phyloP scores from a whole-genome alignment of 2,888 invertebrate species.

The Cephus nigrinus region DNA sequence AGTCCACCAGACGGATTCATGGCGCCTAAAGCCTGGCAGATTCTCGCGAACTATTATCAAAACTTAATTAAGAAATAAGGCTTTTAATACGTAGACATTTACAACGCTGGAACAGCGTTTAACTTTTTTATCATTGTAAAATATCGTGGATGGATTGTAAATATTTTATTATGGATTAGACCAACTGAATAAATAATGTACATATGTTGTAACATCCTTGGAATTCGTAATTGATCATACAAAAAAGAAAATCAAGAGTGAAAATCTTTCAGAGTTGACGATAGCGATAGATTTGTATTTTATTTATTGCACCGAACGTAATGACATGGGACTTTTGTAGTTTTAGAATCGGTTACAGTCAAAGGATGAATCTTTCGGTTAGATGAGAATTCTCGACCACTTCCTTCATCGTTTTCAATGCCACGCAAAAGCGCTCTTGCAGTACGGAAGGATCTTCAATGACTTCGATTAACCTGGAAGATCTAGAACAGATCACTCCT shows the following conservation, averaged over 20 bases:
- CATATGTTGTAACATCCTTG: neutral
- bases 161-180: neutral
- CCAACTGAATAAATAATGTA: neutral
- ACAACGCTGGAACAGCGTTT: neutral
- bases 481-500: slow-evolving; percentile 34
- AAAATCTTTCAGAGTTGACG: neutral
- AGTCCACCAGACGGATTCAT: slow-evolving; percentile 96
- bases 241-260: neutral
- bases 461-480: slow-evolving; percentile 37
- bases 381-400: neutral
- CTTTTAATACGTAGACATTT: neutral
- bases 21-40: slow-evolving; percentile 93
- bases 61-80: slow-evolving; percentile 65
- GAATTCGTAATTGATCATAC: neutral
- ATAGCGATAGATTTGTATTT: slow-evolving; percentile 13
- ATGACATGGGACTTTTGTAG: slow-evolving; percentile 33
- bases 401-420: neutral
- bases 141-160: neutral
- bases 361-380: slow-evolving; percentile 24
- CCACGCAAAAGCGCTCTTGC: neutral
- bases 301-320: slow-evolving; percentile 30
- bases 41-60: slow-evolving; percentile 86
- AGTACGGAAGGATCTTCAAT: slow-evolving; percentile 5
- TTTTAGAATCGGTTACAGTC: slow-evolving; percentile 30
- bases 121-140: neutral